Base-by-base conservation (phyloP, 2,797 vertebrate species). In the Chrysocyon brachyurus region DNA sequence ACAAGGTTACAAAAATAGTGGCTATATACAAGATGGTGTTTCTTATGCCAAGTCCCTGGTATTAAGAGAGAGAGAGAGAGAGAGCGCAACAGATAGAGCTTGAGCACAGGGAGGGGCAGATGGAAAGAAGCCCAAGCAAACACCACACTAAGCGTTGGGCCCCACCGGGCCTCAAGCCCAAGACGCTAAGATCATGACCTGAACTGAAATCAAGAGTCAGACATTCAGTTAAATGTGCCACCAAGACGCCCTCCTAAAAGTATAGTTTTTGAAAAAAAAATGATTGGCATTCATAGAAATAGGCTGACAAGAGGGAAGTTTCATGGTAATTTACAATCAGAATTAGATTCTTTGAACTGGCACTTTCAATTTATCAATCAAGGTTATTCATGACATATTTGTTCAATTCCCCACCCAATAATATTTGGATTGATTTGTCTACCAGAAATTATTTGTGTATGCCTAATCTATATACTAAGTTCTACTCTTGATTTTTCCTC, bases 261-360 rank as follows among this genome's bases (percentile, higher is more conserved):
- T 75, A 52, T 4, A 75, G 5, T 17, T 75, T 49, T 49, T 52
- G 8, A 10, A 31, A 49, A 28, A 11, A 40, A 46, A 12, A 84
- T 59, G 6, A 40, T 0, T 33, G 56, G 1, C 0, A 1, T 1
- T 57, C 88, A 1, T 77, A 24, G 49, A 46, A 28, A 87, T 28
- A 36, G 26, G 26, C 8, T 64, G 7, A 5, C 12, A 3, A 2
- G 28, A 84, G 40, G 40, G 46, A 90, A 75, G 5, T 3, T 64
- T 56, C 46, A 17, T 56, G 15, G 12, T 68, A 61, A 54, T 66
- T 49, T 6, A 64, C 0, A 83, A 12, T 66, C 2, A 12, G 12
- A 3, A 11, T 40, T 77, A 64, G 4, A 22, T 16, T 59, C 0
- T 49, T 64, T 75, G 54, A 87, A 94, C 90, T 24, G 5, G 14